A percentile compares a stretch with the other conserved stretches of the same genome.
Conservation (phyloP, 2,888 invertebrate species). For the Netelia inedita region DNA sequence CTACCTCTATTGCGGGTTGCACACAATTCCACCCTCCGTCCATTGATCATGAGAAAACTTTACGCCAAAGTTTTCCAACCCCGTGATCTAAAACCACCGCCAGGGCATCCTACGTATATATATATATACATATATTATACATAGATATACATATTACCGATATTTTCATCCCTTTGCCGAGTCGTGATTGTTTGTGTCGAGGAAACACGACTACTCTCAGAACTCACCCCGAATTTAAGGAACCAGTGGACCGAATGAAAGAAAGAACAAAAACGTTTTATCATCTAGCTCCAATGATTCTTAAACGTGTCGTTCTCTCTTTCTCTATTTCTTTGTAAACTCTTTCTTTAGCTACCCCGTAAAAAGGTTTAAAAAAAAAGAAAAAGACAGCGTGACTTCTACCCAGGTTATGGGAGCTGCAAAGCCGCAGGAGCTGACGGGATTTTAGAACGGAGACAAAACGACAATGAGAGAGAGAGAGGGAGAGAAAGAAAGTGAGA, state of each 20-base stretch:
- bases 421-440: constrained; percentile 47
- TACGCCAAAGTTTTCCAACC: constrained; percentile 57
- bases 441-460: constrained; percentile 52
- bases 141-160: constrained; percentile 36
- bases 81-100: constrained; percentile 56
- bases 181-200: no score
- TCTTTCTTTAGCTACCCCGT: constrained; percentile 5
- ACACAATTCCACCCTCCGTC: constrained; percentile 54
- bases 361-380: constrained; percentile 19
- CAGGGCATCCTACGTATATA: constrained; percentile 5
- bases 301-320: not conserved
- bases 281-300: constrained; percentile 10
- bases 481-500: constrained; percentile 25
- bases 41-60: constrained; percentile 66
- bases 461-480: constrained; percentile 21
- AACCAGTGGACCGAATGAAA: not conserved
- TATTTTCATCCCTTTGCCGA: constrained; percentile 15
- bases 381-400: constrained; percentile 14
- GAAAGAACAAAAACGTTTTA: not conserved
- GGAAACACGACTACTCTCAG: no score
- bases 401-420: constrained; percentile 46
- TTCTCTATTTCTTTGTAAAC: not conserved
- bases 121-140: not conserved
- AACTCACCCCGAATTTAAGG: no score
- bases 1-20: constrained; percentile 4